phyloP scores from a whole-genome alignment of 2,113 vertebrate genomes.

The Abramis brama region DNA sequence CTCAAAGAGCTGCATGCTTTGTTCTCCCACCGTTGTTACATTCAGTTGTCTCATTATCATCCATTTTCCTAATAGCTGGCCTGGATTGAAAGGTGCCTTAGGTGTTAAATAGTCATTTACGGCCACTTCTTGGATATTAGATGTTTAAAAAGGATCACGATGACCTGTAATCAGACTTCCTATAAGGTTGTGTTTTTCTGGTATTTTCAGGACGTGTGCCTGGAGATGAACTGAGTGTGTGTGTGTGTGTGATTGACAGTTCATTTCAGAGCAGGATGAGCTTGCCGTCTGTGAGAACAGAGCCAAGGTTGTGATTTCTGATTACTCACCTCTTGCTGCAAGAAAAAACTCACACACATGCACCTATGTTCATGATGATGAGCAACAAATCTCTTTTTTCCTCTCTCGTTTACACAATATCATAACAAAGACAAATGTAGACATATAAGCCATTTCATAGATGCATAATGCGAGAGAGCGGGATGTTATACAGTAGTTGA shows the following conservation, averaged over 20 bases:
- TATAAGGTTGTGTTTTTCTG: neutral
- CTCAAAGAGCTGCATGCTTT: neutral
- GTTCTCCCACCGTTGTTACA: neutral
- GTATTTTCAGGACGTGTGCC: neutral
- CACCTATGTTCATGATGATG: neutral
- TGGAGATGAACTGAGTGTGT: neutral
- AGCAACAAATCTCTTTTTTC: neutral
- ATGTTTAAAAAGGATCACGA: neutral
- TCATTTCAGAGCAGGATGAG: conserved; percentile 7
- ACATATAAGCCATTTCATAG: neutral
- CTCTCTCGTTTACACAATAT: neutral
- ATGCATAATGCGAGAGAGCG: neutral
- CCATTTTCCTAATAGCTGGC: conserved; percentile 29
- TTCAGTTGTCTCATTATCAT: conserved; percentile 25
- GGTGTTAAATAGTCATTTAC: conserved; percentile 25
- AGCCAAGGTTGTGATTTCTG: conserved; percentile 2
- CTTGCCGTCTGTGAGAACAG: neutral
- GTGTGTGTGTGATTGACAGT: conserved; percentile 24
- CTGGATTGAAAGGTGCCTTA: neutral
- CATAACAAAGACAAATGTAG: neutral
- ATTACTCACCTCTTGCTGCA: conserved; percentile 1
- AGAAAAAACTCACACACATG: conserved; percentile 12
- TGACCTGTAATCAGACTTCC: neutral
- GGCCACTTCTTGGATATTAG: neutral
- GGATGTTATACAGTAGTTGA: neutral